Base-by-base conservation (phyloP, 2,888 invertebrate genomes). In the Amphipyra tragopoginis region DNA sequence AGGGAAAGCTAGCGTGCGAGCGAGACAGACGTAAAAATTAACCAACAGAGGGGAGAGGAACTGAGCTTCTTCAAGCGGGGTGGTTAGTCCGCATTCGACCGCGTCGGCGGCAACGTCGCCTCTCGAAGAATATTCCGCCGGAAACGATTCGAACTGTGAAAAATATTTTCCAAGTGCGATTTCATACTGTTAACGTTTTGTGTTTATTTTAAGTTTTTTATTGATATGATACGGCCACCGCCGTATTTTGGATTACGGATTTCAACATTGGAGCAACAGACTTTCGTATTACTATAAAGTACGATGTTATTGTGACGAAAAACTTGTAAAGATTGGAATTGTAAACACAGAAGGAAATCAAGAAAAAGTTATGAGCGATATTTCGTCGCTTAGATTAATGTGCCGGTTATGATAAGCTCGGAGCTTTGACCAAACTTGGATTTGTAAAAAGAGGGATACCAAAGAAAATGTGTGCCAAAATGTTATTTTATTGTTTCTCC, bases 391-490 rank as follows among this genome's bases (percentile, higher is more conserved):
- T 82, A 84, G 80, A 84, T 88, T 85, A 80, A 83, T 85, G 93
- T 93, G 93, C 81, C 81, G 86, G 87, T 93, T 92, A 93, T 93
- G 93, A 93, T 92, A 93, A 87, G 85, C 87, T 75, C 84, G 80
- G 79, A 89, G 85, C 81, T 88, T 86, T 87, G 81, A 87, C 82
- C 80, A 78, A 83, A 87, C 84, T 88, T 86, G 80, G 79, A 83
- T 83, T 86, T 73, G 82, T 65, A 79, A 79, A 78, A 78, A 76
- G 84, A 85, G 88, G 84, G 79, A 91, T 93, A 93, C 94, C 93
- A 94, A 94, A 94, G 93, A 94, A 92, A 88, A 94, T 94, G 93
- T 92, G 94, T 94, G 94, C 93, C 93, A 94, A 94, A 94, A 94
- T 94, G 93, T 93, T 94, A 88, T 90, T 93, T 84, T 92, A 90